Conservation (phyloP, 2,888 invertebrate genomes). For the Stegophylla sp. region DNA sequence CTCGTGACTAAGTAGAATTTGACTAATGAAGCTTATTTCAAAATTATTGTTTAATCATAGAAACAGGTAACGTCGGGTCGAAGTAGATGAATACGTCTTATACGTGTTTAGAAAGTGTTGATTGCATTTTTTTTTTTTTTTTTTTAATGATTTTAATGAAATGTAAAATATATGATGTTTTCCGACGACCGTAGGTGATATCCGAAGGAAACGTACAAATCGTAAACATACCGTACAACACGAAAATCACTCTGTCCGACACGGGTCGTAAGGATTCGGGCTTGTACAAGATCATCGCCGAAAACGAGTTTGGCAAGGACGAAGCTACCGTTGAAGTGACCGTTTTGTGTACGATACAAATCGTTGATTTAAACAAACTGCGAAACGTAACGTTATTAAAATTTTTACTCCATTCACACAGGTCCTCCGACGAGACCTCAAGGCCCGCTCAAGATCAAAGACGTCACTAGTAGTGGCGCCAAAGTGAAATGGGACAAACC, state of each 20-base stretch:
- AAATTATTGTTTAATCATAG: not conserved
- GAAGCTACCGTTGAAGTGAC: conserved; percentile 93
- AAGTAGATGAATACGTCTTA: not conserved
- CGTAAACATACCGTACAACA: conserved; percentile 87
- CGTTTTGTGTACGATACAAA: conserved; percentile 70
- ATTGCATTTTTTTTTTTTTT: too few relatives aligned
- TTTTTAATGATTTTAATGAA: not conserved
- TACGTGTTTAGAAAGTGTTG: too few relatives aligned
- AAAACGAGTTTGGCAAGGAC: conserved; percentile 89
- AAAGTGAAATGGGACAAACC: conserved; percentile 93
- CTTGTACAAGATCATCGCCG: conserved; percentile 86
- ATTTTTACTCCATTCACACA: too few relatives aligned
- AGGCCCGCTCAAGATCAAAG: conserved; percentile 86
- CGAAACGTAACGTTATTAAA: not conserved
- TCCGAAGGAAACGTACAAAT: conserved; percentile 77
- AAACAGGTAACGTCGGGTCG: conserved; percentile 2
- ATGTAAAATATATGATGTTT: not conserved
- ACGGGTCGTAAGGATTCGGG: conserved; percentile 85
- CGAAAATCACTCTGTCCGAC: conserved; percentile 82
- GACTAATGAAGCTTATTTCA: conserved; percentile 33
- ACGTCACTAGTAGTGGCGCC: conserved; percentile 87
- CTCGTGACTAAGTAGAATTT: conserved; percentile 34
- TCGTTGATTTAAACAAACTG: not conserved
- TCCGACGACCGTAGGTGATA: conserved; percentile 66
- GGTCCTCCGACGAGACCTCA: conserved; percentile 85